phyloP scores from a whole-genome alignment of 2,888 invertebrate genomes.

The Rapana venosa region DNA sequence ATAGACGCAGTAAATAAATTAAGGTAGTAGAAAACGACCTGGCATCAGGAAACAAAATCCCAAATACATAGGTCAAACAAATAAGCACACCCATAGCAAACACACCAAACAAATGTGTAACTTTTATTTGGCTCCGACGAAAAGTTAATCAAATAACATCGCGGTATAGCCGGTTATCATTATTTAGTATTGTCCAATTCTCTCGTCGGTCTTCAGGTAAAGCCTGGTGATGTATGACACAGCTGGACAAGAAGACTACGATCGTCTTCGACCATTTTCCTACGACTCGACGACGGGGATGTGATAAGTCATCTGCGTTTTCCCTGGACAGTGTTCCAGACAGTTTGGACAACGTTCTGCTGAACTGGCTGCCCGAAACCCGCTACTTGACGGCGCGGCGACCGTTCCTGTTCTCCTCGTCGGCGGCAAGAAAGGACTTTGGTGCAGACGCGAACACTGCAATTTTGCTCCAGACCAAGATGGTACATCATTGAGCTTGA shows the following conservation, averaged over 20 bases:
- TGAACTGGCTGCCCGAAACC: constrained; percentile 52
- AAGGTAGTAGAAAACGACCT: too few relatives aligned
- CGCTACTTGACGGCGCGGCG: constrained; percentile 50
- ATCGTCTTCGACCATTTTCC: constrained; percentile 50
- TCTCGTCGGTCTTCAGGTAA: background rate
- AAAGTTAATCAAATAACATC: too few relatives aligned
- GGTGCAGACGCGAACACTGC: constrained; percentile 23
- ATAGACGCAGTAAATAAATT: too few relatives aligned
- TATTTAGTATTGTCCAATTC: background rate
- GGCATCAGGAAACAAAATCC: too few relatives aligned
- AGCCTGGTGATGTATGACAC: constrained; percentile 45
- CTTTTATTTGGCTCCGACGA: too few relatives aligned
- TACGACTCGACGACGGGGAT: constrained; percentile 49
- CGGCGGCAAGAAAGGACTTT: constrained; percentile 51
- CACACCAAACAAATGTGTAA: too few relatives aligned
- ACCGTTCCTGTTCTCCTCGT: constrained; percentile 49
- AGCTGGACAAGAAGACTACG: constrained; percentile 53
- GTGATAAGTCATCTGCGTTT: constrained; percentile 50
- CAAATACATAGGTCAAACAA: too few relatives aligned
- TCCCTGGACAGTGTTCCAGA: constrained; percentile 49
- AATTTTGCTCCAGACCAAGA: background rate
- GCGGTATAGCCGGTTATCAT: too few relatives aligned
- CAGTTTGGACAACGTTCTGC: constrained; percentile 47
- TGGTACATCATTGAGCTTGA: background rate
- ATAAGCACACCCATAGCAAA: too few relatives aligned